Evolutionary conservation across 2,113 vertebrate species (phyloP).

Genomic region (Zosterops lateralis): DNA sequence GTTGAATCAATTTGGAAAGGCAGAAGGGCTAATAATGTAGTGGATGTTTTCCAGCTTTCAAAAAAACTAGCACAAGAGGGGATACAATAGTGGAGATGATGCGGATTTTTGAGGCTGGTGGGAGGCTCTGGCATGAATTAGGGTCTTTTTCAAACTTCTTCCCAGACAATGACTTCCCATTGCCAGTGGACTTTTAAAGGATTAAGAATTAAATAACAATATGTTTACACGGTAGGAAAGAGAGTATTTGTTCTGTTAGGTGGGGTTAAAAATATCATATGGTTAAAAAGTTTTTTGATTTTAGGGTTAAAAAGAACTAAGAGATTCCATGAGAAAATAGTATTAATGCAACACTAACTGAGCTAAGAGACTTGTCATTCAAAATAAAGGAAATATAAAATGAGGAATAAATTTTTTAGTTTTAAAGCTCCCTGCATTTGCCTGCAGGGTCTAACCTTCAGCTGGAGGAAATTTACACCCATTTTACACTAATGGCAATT

Average conservation of each 20-base stretch:
- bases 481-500: constrained; percentile 57
- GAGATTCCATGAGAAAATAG: not conserved
- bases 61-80: not conserved
- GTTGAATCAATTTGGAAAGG: constrained; percentile 39
- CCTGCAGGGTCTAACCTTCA: constrained; percentile 29
- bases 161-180: constrained; percentile 7
- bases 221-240: not conserved
- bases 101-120: constrained; percentile 3
- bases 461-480: constrained; percentile 57
- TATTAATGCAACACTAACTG: not conserved
- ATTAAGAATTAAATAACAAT: constrained; percentile 20
- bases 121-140: constrained; percentile 53
- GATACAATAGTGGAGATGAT: constrained; percentile 22
- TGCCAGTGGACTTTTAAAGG: not conserved
- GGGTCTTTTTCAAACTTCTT: constrained; percentile 19
- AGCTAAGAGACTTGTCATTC: not conserved
- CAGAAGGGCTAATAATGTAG: constrained; percentile 15
- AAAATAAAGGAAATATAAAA: constrained; percentile 36
- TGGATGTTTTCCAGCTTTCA: constrained; percentile 32
- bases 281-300: not conserved
- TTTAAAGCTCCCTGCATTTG: constrained; percentile 10
- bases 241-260: constrained; percentile 5
- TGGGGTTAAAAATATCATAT: not conserved
- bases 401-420: not conserved
- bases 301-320: not conserved